Evolutionary conservation across 2,113 vertebrate genomes (phyloP).

Genomic region (Equus przewalskii): DNA sequence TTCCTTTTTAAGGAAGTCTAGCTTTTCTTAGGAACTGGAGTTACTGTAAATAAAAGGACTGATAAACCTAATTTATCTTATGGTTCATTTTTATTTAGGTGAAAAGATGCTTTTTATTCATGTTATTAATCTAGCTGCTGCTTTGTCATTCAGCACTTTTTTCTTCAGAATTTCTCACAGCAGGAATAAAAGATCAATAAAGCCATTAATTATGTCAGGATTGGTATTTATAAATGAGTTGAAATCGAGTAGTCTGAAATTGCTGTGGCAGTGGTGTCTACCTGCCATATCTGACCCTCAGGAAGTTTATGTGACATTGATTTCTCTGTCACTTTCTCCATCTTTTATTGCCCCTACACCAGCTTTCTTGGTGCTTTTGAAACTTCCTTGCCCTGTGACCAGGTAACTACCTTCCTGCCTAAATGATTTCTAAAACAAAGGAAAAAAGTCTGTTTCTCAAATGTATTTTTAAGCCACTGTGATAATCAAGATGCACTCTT

Average conservation of each 20-base stretch:
- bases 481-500: conserved; percentile 12
- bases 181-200: conserved; percentile 37
- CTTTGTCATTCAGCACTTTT: conserved; percentile 4
- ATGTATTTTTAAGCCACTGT: not conserved
- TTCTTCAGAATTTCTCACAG: conserved; percentile 51
- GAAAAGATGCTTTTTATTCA: conserved; percentile 18
- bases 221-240: conserved; percentile 53
- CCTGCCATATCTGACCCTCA: not conserved
- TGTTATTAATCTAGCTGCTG: conserved; percentile 28
- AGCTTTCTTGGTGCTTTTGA: not conserved
- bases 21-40: not conserved
- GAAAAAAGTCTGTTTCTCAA: not conserved
- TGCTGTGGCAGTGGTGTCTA: not conserved
- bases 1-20: conserved; percentile 16
- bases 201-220: not conserved
- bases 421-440: conserved; percentile 47
- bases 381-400: too few relatives aligned
- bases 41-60: not conserved
- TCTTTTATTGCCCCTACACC: not conserved
- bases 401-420: not conserved
- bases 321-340: conserved; percentile 35
- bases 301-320: not conserved
- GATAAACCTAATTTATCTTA: conserved; percentile 1
- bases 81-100: not conserved
- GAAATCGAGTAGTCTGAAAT: conserved; percentile 7